Percentiles rank a stretch among this genome's conserved stretches.
phyloP scores from a whole-genome alignment of 2,113 vertebrate species.

The Menura novaehollandiae region DNA sequence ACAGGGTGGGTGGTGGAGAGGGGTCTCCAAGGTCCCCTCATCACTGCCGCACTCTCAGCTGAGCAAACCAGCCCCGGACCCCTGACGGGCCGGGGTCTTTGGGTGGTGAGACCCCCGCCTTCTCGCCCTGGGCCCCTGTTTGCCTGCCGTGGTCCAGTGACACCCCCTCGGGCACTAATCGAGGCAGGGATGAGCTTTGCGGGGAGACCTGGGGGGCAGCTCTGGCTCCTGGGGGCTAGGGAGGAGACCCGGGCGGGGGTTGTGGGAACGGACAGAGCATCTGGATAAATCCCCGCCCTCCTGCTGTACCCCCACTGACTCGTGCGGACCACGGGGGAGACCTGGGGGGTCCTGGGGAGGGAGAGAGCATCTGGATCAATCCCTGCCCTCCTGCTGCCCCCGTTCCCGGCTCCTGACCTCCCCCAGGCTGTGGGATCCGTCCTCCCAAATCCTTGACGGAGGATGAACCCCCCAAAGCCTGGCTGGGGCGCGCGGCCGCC shows the following conservation, averaged over 20 bases:
- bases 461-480: background rate
- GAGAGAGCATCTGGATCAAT: background rate
- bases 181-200: rapidly evolving
- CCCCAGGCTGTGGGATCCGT: background rate
- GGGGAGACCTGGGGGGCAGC: background rate
- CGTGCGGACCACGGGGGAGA: background rate
- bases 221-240: background rate
- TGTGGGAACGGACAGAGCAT: background rate
- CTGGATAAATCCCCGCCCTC: background rate
- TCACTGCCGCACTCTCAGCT: rapidly evolving
- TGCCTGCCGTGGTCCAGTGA: background rate
- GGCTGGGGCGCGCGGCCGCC: background rate
- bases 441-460: background rate
- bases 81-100: rapidly evolving
- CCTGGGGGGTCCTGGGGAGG: background rate
- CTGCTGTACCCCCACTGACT: background rate
- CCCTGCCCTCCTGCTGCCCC: background rate
- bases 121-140: background rate
- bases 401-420: background rate
- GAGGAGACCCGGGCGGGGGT: background rate
- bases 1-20: background rate
- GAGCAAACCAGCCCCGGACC: background rate
- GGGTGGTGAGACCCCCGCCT: background rate
- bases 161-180: rapidly evolving
- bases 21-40: too few relatives aligned